A percentile compares a stretch with the other conserved stretches of the same genome.
Conservation (phyloP, 1,140 invertebrate species). For the Papilio polyxenes region DNA sequence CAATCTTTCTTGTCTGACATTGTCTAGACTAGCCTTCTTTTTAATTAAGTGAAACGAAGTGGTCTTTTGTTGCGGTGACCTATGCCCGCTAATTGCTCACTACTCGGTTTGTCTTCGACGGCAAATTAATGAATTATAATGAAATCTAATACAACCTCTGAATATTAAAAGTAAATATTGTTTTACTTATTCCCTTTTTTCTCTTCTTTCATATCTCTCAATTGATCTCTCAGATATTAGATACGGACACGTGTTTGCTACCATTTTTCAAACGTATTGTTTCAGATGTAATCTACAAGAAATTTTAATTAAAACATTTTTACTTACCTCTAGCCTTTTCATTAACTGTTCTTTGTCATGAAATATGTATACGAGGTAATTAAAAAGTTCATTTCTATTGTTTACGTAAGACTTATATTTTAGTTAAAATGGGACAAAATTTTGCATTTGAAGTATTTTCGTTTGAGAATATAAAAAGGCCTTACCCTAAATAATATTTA, state of each 20-base stretch:
- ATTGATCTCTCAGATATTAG: background rate
- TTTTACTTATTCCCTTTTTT: no score
- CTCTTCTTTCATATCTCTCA: no score
- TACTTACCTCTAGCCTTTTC: background rate
- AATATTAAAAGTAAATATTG: no score
- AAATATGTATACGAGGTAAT: slow-evolving; percentile 2
- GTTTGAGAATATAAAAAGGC: background rate
- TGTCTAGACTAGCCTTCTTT: slow-evolving; percentile 9
- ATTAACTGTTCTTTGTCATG: slow-evolving; percentile 1
- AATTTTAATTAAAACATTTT: background rate
- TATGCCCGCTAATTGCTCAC: slow-evolving; percentile 22
- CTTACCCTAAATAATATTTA: background rate
- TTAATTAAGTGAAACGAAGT: slow-evolving; percentile 31
- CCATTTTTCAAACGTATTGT: background rate
- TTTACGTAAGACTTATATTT: slow-evolving; percentile 18
- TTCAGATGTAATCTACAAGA: background rate
- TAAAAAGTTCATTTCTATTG: slow-evolving; percentile 13
- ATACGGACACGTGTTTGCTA: background rate
- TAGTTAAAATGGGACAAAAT: background rate
- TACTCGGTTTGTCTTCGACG: slow-evolving; percentile 10
- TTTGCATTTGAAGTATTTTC: background rate
- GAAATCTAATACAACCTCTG: background rate
- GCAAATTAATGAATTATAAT: background rate
- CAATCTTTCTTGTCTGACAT: slow-evolving; percentile 22
- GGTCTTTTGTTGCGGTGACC: slow-evolving; percentile 14